Evolutionary conservation across 2,888 invertebrate genomes (phyloP), one percentile per base, ranked within the genome.

Genomic region (Drosophila kambysellisi): DNA sequence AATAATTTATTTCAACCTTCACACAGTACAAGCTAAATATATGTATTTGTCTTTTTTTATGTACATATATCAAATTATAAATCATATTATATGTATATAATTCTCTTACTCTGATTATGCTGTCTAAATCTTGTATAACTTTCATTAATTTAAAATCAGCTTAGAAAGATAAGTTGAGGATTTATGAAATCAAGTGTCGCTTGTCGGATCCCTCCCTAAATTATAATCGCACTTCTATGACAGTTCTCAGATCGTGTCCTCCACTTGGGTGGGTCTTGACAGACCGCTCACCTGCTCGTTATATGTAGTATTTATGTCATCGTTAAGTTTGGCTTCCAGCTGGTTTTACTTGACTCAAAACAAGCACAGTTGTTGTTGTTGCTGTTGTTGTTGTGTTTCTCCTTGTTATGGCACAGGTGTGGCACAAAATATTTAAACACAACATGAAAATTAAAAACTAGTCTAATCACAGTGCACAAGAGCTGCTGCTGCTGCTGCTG

Each of bases 231-330:
- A 30, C 33, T 78, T 48, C 54, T 62, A 35, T 61, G 54, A 12
- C 6, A 12, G 25, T 12, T 64, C 35, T 12, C 54, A 64, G 53
- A 59, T 51, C 65, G 50, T 51, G 60, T 71, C 67, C 77, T 77
- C 77, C 61, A 52, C 85, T 68, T 69, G 82, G 79, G 65, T 69
- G 70, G 73, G 69, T 61, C 70, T 58, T 53, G 15, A 29, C 29
- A 51, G 48, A 59, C 56, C 54, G 66, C 73, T 84, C 62, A 73
- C 69, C 76, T 78, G 78, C 76, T 82, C 72, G 88, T 90, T 84
- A 90, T 79, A 85, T 88, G 52, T 50, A 71, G 88, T 88, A 90
- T 84, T 88, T 88, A 84, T 84, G 84, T 85, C 84, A 84, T 90
- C 86, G 90, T 85, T 79, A 79, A 84, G 71, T 76, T 90, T 85